Percentiles rank a stretch among this genome's conserved stretches.
These are phyloP conservation scores for Struthidea cinerea DNA, from an alignment of 2,113 vertebrate species.

Conservation along the genomic window DNA sequence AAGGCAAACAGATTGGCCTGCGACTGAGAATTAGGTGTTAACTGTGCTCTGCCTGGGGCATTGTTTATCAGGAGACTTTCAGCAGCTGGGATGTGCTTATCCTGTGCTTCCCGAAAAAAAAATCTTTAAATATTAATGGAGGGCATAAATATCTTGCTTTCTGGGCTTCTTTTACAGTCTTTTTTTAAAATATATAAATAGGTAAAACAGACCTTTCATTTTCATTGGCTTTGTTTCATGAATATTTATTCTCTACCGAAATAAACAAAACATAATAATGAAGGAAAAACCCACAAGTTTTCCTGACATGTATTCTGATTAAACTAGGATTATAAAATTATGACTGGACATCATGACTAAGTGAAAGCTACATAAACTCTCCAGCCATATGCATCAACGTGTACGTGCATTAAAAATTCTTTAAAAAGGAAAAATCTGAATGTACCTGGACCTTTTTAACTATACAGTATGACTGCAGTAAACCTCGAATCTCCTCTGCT, in stretches of 20 bases:
- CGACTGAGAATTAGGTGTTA: constrained; percentile 32
- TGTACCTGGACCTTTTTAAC: background rate
- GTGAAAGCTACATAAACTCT: background rate
- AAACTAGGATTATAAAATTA: background rate
- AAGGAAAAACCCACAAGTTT: background rate
- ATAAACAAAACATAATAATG: background rate
- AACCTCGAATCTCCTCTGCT: background rate
- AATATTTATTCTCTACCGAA: background rate
- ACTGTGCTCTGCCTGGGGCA: constrained; percentile 22
- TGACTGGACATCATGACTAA: background rate
- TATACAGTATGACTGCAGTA: background rate
- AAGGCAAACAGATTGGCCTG: constrained; percentile 4
- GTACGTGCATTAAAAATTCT: background rate
- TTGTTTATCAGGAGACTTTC: constrained; percentile 8
- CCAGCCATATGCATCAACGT: background rate
- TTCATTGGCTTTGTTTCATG: background rate
- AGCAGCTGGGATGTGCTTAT: constrained; percentile 42
- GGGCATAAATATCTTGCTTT: constrained; percentile 41
- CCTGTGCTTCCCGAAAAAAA: constrained; percentile 8
- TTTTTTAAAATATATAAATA: background rate
- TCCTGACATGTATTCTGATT: background rate
- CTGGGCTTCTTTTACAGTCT: background rate
- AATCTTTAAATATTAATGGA: constrained; percentile 49
- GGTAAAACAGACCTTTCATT: background rate
- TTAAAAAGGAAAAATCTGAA: background rate